Conservation (phyloP, 1,140 invertebrate species). For the Samia ricini region DNA sequence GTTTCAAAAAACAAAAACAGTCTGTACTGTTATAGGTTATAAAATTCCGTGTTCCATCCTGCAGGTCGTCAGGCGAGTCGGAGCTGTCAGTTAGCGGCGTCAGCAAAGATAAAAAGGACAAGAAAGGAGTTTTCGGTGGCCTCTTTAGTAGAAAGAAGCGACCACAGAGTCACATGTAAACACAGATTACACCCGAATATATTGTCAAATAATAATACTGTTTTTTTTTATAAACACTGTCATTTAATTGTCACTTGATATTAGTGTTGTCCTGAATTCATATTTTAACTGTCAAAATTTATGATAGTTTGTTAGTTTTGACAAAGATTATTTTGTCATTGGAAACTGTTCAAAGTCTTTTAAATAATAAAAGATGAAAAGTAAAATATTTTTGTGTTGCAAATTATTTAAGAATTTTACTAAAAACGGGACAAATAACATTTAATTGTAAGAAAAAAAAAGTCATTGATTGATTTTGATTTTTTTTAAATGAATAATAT, state of each 20-base stretch:
- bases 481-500: not conserved
- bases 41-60: slow-evolving; percentile 6
- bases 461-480: not conserved
- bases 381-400: not conserved
- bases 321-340: no score
- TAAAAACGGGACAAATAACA: no score
- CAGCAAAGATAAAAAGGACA: slow-evolving; percentile 70
- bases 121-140: slow-evolving; percentile 69
- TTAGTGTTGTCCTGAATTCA: no score
- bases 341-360: not conserved
- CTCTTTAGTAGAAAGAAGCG: slow-evolving; percentile 73
- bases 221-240: not conserved
- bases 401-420: no score
- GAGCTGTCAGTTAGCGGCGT: slow-evolving; percentile 64
- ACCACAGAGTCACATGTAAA: slow-evolving; percentile 68
- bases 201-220: not conserved
- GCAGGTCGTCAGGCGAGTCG: slow-evolving; percentile 64
- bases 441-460: not conserved
- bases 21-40: not conserved
- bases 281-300: no score
- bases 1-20: no score
- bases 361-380: not conserved
- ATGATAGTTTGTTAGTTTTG: no score
- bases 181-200: not conserved
- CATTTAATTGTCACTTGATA: no score